Evolutionary conservation across 2,888 invertebrate species (phyloP).

Genomic region (Drosophila koepferae): DNA sequence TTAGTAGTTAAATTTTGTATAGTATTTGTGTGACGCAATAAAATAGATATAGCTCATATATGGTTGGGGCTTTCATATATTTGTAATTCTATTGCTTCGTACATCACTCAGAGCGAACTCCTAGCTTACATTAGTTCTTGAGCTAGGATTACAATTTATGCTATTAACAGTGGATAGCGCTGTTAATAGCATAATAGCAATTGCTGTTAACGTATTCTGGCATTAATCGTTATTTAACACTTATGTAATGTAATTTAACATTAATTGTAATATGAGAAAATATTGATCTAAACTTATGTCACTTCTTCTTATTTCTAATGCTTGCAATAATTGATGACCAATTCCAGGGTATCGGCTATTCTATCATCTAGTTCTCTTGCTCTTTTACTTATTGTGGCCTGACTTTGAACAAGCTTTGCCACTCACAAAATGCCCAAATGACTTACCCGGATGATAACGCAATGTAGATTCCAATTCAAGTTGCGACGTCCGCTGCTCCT

Average conservation of each 20-base stretch:
- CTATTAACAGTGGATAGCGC: too few species aligned
- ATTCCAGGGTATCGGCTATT: neutral
- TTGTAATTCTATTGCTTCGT: too few species aligned
- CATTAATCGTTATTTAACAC: too few species aligned
- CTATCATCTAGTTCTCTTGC: rapidly evolving
- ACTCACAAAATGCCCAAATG: constrained; percentile 38
- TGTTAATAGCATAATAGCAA: too few species aligned
- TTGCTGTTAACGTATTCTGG: too few species aligned
- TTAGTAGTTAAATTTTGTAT: neutral
- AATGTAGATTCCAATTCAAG: constrained; percentile 42
- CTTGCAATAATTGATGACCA: neutral
- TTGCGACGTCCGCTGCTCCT: constrained; percentile 31
- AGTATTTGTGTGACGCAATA: too few species aligned
- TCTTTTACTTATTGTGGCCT: constrained; percentile 8
- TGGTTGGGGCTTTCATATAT: too few species aligned
- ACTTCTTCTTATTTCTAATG: neutral
- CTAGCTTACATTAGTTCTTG: too few species aligned
- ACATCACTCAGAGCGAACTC: too few species aligned
- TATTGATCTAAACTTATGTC: neutral
- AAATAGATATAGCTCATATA: too few species aligned
- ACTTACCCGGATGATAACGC: constrained; percentile 50
- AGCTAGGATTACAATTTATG: too few species aligned
- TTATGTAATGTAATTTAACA: too few species aligned
- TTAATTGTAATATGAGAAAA: neutral
- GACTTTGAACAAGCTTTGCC: constrained; percentile 31